phyloP scores from a whole-genome alignment of 2,888 invertebrate genomes.

The Anagyrus pseudococci region DNA sequence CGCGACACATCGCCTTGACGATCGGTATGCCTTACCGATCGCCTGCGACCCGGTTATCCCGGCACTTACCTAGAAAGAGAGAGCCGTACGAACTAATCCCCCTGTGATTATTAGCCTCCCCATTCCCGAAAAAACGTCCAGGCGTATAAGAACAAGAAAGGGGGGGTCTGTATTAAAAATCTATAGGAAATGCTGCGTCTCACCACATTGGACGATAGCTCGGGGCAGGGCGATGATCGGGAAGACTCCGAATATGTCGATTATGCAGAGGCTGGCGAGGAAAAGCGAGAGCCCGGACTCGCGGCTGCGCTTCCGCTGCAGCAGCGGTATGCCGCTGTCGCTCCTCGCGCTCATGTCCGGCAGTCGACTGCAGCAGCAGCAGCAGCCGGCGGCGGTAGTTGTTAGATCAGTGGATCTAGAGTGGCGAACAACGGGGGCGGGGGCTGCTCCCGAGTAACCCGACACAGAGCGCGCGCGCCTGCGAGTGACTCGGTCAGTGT shows the following conservation, averaged over 20 bases:
- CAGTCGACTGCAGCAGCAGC: not conserved
- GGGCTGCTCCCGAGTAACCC: not conserved
- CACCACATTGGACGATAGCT: conserved; percentile 78
- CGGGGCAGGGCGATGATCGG: conserved; percentile 80
- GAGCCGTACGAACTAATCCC: no score
- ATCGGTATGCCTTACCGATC: no score
- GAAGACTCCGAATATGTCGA: conserved; percentile 85
- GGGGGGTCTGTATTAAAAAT: no score
- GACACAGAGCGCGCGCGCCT: not conserved
- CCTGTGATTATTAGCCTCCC: no score
- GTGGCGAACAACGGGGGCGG: not conserved
- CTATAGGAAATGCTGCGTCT: conserved; percentile 42
- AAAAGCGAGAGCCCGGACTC: conserved; percentile 72
- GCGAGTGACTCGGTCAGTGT: conserved; percentile 9
- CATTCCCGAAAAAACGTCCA: no score
- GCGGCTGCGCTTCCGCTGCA: conserved; percentile 44
- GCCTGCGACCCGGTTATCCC: no score
- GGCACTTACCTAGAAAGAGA: no score
- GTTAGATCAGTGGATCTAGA: no score
- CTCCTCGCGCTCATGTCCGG: conserved; percentile 32
- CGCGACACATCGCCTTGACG: no score
- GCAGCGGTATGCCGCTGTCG: conserved; percentile 49
- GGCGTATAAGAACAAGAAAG: no score
- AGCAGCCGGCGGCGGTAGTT: no score
- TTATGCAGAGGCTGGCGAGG: conserved; percentile 77